These are phyloP conservation scores for Villa cingulata DNA, from an alignment of 2,888 invertebrate genomes.

Conservation along the genomic window DNA sequence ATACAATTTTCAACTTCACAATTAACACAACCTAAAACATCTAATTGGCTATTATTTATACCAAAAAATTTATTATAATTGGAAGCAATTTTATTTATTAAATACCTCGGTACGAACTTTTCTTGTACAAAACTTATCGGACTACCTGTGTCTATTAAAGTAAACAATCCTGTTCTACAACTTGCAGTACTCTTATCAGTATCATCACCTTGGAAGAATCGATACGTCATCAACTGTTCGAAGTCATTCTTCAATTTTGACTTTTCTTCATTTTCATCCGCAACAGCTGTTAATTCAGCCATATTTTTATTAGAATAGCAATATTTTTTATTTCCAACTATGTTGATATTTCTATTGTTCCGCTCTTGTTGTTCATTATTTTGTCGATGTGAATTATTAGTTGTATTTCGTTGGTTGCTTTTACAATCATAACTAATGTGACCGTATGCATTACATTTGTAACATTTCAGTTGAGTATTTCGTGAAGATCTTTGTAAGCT, in stretches of 20 bases:
- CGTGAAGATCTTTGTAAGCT: too few relatives aligned
- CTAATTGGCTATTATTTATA: constrained; percentile 9
- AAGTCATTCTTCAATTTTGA: too few relatives aligned
- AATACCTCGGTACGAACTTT: constrained; percentile 7
- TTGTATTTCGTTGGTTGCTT: neutral
- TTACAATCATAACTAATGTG: neutral
- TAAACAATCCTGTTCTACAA: neutral
- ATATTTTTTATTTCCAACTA: too few relatives aligned
- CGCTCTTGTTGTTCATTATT: too few relatives aligned
- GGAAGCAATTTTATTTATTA: constrained; percentile 2
- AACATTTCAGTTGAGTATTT: neutral
- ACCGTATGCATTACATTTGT: neutral
- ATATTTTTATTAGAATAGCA: too few relatives aligned
- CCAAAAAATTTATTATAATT: constrained; percentile 10
- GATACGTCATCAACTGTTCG: too few relatives aligned
- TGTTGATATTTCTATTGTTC: too few relatives aligned
- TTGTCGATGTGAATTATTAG: neutral
- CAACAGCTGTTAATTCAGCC: too few relatives aligned
- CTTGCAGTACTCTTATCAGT: too few relatives aligned
- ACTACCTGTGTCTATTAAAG: constrained; percentile 10
- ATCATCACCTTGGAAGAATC: too few relatives aligned
- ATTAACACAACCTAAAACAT: constrained; percentile 7
- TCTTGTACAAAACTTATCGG: constrained; percentile 9
- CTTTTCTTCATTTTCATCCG: too few relatives aligned
- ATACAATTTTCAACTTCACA: neutral